Conservation (phyloP, 2,888 invertebrate genomes). For the Tetragnatha montana region DNA sequence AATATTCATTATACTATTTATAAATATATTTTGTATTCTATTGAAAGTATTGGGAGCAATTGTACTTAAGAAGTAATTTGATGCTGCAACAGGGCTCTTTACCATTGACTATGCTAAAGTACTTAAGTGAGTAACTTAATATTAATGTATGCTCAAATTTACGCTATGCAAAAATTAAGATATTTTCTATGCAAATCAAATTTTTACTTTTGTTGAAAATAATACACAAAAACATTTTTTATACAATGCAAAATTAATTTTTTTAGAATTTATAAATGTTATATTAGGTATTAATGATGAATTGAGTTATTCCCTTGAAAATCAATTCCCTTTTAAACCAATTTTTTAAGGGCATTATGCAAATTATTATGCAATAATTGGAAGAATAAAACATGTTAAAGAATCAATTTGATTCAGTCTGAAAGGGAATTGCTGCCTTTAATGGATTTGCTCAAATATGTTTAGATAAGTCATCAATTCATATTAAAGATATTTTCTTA, state of each 20-base stretch:
- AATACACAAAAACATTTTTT: background rate
- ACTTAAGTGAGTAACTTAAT: background rate
- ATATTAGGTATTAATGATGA: background rate
- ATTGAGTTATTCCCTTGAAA: background rate
- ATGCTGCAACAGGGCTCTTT: background rate
- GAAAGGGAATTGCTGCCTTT: too few relatives aligned
- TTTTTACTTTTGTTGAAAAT: background rate
- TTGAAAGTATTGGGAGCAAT: background rate
- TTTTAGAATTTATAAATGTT: background rate
- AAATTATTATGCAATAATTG: background rate
- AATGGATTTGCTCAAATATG: too few relatives aligned
- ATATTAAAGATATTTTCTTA: too few relatives aligned
- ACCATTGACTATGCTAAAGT: background rate
- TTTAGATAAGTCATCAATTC: too few relatives aligned
- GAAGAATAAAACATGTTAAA: background rate
- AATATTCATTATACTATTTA: background rate
- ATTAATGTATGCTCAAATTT: constrained; percentile 23
- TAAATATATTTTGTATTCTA: background rate
- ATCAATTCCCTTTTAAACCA: background rate
- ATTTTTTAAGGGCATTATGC: background rate
- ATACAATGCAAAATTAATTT: background rate
- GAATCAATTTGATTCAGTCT: background rate
- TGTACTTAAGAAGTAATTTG: background rate
- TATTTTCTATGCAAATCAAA: constrained; percentile 21
- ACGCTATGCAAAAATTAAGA: constrained; percentile 8